phyloP scores from a whole-genome alignment of 2,797 vertebrate genomes.

The Uromys caudimaculatus region DNA sequence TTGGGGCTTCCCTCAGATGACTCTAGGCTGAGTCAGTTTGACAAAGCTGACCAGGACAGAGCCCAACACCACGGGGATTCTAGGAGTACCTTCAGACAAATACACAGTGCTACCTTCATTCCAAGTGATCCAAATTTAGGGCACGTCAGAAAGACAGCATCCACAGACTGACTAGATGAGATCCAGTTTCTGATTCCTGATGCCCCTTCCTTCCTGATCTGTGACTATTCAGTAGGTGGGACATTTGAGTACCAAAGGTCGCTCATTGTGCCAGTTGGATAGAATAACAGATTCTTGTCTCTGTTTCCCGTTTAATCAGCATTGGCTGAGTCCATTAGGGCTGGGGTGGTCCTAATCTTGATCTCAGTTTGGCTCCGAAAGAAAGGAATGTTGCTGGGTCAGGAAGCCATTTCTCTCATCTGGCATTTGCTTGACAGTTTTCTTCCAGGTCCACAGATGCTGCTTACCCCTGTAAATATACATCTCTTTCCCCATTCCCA shows the following conservation, averaged over 20 bases:
- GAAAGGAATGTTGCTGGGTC: neutral
- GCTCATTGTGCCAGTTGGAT: neutral
- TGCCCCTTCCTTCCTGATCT: neutral
- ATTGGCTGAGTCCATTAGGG: neutral
- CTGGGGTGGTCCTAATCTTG: neutral
- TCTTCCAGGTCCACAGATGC: neutral
- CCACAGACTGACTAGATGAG: neutral
- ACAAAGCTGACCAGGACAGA: neutral
- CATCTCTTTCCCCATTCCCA: neutral
- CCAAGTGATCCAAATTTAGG: neutral
- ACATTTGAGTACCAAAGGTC: neutral
- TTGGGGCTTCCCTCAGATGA: neutral
- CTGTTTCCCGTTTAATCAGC: neutral
- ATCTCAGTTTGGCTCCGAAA: neutral
- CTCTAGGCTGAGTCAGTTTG: neutral
- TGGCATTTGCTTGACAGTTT: neutral
- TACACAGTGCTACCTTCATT: neutral
- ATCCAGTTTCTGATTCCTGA: neutral
- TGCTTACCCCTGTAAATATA: accelerated
- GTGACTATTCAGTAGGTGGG: neutral
- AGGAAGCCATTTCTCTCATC: neutral
- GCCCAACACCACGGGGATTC: neutral
- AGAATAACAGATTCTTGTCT: neutral
- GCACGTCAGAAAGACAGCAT: neutral
- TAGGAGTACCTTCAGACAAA: neutral